Evolutionary conservation across 2,797 vertebrate species (phyloP).

Genomic region (Pangasius krempfi): DNA sequence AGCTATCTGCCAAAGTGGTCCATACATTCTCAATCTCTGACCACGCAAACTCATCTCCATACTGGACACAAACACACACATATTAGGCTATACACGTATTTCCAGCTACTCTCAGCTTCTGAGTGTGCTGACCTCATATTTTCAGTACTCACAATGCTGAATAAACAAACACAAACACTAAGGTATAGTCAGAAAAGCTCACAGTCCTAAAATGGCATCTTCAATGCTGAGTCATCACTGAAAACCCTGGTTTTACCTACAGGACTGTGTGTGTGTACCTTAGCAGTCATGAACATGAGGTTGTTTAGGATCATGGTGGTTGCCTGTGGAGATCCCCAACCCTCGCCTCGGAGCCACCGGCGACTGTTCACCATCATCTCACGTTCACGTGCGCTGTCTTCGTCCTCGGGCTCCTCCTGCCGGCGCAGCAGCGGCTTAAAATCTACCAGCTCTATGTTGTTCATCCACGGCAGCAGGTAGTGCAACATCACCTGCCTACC

Average conservation of each 20-base stretch:
- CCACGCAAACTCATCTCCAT: constrained; percentile 98
- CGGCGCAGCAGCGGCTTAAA: constrained; percentile 82
- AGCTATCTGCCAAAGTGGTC: constrained; percentile 97
- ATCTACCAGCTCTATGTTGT: constrained; percentile 96
- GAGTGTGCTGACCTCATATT: not conserved
- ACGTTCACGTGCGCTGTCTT: constrained; percentile 83
- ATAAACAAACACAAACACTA: not conserved
- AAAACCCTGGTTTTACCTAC: not conserved
- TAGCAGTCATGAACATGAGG: constrained; percentile 99
- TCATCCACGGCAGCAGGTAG: constrained; percentile 98
- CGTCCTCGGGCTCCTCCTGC: constrained; percentile 83
- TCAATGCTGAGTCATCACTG: not conserved
- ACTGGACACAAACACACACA: constrained; percentile 72
- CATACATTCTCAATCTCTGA: constrained; percentile 98
- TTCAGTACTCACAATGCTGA: not conserved
- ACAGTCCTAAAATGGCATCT: not conserved
- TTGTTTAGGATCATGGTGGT: constrained; percentile 99
- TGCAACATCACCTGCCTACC: constrained; percentile 98
- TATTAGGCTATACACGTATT: not conserved
- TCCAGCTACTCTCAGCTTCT: not conserved
- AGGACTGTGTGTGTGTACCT: constrained; percentile 74
- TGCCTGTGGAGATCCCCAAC: constrained; percentile 96
- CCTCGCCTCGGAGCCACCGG: constrained; percentile 93
- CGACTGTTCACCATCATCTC: constrained; percentile 94
- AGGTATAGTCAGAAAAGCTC: not conserved